Percentiles rank a stretch among this genome's conserved stretches.
These are phyloP conservation scores for Holacanthus passer DNA, from an alignment of 2,113 vertebrate species.

Conservation along the genomic window DNA sequence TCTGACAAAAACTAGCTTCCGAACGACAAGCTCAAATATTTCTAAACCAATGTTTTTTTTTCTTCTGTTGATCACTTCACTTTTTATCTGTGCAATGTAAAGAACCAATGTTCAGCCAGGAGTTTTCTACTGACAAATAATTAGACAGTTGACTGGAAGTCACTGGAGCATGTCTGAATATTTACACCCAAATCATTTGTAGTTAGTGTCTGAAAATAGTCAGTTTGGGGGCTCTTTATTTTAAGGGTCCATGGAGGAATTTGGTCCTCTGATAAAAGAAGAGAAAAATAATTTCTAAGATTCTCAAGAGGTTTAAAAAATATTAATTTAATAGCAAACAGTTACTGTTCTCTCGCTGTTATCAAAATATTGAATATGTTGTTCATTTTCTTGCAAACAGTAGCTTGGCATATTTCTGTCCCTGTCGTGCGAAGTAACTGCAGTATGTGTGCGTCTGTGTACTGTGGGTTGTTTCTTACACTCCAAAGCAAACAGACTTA, in stretches of 20 bases:
- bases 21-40: conserved; percentile 65
- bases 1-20: conserved; percentile 35
- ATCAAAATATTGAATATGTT: conserved; percentile 59
- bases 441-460: not conserved
- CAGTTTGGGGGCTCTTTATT: conserved; percentile 57
- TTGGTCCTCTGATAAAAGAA: conserved; percentile 56
- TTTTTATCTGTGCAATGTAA: conserved; percentile 46
- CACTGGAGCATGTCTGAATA: conserved; percentile 52
- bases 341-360: conserved; percentile 35
- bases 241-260: conserved; percentile 52
- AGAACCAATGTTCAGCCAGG: conserved; percentile 15
- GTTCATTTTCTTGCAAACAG: conserved; percentile 26
- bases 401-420: conserved; percentile 29
- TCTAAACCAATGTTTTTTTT: conserved; percentile 33
- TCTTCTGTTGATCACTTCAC: conserved; percentile 37
- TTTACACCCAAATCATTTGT: conserved; percentile 61
- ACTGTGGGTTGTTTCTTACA: conserved; percentile 3
- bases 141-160: conserved; percentile 50
- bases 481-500: not conserved
- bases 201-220: conserved; percentile 48
- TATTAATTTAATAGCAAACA: conserved; percentile 65
- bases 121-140: conserved; percentile 54
- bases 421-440: conserved; percentile 7
- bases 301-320: conserved; percentile 61
- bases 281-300: conserved; percentile 44